Evolutionary conservation across 2,888 invertebrate species (phyloP).

Genomic region (Epinotia demarniana): DNA sequence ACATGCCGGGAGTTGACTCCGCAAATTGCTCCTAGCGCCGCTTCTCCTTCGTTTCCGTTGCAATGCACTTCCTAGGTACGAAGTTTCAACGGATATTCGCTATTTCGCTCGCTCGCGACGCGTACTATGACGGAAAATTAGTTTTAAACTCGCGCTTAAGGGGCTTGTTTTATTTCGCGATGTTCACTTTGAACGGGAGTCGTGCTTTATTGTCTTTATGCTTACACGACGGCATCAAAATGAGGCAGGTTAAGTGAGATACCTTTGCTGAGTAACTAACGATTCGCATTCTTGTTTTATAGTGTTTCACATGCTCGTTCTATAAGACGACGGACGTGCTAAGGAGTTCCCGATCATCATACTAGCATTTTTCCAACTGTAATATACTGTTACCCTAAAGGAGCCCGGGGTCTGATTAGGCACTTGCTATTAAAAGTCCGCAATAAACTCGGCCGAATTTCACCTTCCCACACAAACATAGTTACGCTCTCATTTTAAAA

Average conservation of each 20-base stretch:
- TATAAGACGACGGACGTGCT: too few relatives aligned
- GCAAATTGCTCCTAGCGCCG: constrained; percentile 51
- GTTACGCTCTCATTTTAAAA: too few relatives aligned
- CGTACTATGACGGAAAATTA: constrained; percentile 41
- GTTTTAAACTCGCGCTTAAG: constrained; percentile 40
- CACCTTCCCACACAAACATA: too few relatives aligned
- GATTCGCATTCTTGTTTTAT: too few relatives aligned
- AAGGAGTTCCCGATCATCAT: too few relatives aligned
- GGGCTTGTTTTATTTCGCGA: constrained; percentile 15
- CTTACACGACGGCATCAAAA: constrained; percentile 3
- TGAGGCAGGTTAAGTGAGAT: neutral
- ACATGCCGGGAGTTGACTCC: constrained; percentile 43
- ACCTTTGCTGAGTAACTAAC: too few relatives aligned
- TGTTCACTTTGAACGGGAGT: constrained; percentile 21
- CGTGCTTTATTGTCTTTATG: constrained; percentile 13
- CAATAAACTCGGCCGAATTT: too few relatives aligned
- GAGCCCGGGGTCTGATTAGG: too few relatives aligned
- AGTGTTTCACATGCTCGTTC: too few relatives aligned
- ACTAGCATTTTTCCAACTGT: too few relatives aligned
- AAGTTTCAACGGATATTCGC: constrained; percentile 48
- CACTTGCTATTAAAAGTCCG: too few relatives aligned
- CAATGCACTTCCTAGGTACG: constrained; percentile 53
- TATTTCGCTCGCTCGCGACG: constrained; percentile 49
- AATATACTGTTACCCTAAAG: too few relatives aligned
- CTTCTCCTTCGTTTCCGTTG: constrained; percentile 55